Conservation (phyloP, 2,888 invertebrate species). For the Megastigmus dorsalis region DNA sequence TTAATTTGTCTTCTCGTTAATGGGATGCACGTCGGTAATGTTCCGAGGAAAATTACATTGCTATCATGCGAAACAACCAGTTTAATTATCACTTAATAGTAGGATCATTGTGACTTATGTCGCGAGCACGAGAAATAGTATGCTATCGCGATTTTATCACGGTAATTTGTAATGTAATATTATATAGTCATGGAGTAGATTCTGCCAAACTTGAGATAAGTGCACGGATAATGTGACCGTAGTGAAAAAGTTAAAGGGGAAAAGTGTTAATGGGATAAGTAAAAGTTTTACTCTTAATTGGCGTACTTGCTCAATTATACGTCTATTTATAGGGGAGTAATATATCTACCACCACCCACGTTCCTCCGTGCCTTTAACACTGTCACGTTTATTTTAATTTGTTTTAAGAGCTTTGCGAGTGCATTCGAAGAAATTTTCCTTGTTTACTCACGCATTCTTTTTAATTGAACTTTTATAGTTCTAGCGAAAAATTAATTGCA, state of each 20-base stretch:
- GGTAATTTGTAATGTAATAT: constrained; percentile 26
- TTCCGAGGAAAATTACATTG: too few relatives aligned
- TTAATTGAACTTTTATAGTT: too few relatives aligned
- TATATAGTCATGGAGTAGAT: constrained; percentile 10
- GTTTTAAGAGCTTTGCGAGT: background rate
- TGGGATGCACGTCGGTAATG: too few relatives aligned
- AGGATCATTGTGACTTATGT: background rate
- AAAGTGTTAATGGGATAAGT: too few relatives aligned
- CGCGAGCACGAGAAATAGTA: background rate
- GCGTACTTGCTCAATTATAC: too few relatives aligned
- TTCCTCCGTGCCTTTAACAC: background rate
- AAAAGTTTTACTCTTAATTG: too few relatives aligned
- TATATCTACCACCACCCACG: background rate
- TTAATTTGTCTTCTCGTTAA: too few relatives aligned
- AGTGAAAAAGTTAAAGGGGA: background rate
- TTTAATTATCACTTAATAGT: background rate
- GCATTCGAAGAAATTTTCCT: background rate
- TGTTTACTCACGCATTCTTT: background rate
- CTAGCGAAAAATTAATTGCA: too few relatives aligned
- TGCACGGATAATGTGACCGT: background rate
- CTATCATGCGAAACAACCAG: background rate
- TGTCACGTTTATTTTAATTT: background rate
- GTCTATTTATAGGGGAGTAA: too few relatives aligned
- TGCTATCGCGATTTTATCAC: constrained; percentile 18
- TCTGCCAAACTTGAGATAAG: constrained; percentile 17